Base-by-base conservation (phyloP, 2,888 invertebrate genomes). In the Didymodactylos carnosus region DNA sequence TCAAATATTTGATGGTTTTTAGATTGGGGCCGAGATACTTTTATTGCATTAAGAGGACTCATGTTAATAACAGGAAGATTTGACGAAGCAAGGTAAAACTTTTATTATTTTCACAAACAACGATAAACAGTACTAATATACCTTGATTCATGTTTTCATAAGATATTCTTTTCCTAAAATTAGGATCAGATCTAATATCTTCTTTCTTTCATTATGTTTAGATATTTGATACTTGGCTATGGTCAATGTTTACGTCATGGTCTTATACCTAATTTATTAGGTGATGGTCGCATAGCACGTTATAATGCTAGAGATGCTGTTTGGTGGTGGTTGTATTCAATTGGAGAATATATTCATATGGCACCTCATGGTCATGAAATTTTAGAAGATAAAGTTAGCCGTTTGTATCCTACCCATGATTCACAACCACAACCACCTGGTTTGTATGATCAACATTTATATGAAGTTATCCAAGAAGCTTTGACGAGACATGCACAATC, bases 11-110 rank as follows among this genome's bases (percentile, higher is more conserved):
- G n/a, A n/a, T n/a, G n/a, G n/a, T n/a, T n/a, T n/a, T n/a, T n/a
- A n/a, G n/a, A 92, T 84, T 98, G 98, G 98, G 98, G 98, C 23
- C 87, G 98, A 78, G 98, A 98, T 84, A 97, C 98, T 0, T 98
- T 98, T 84, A 91, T 99, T 76, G 87, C 97, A 19, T 84, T 98
- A 75, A 88, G 93, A 78, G 98, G 98, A 41, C 85, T 94, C 77
- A 87, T 92, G 78, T 85, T 95, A 77, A 85, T 94, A 40, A 91
- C 94, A 16, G 92, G 91, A 0, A 87, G 95, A 77, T 88, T 87
- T 80, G 87, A 89, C 77, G 92, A 72, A 72, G 76, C 73, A n/a
- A n/a, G n/a, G n/a, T n/a, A n/a, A n/a, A n/a, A n/a, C n/a, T n/a
- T n/a, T n/a, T n/a, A n/a, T n/a, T n/a, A n/a, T n/a, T n/a, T n/a